Evolutionary conservation across 2,113 vertebrate species (phyloP).

Genomic region (Passer domesticus): DNA sequence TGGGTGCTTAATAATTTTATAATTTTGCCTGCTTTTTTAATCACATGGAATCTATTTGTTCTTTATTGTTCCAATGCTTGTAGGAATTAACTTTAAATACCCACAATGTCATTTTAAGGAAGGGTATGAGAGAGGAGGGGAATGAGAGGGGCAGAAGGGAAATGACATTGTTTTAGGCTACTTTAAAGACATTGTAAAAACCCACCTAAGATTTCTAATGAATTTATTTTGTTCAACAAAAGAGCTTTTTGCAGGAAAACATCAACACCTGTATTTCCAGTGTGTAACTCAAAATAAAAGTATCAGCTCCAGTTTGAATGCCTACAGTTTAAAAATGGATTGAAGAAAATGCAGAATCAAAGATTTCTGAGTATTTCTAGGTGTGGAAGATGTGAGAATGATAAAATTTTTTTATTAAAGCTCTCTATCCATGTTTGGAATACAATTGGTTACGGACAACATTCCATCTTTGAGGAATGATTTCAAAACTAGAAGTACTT

Average conservation of each 20-base stretch:
- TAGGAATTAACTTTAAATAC: neutral
- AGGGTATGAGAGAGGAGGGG: rapidly evolving
- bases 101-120: neutral
- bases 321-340: neutral
- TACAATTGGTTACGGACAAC: neutral
- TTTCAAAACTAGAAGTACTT: neutral
- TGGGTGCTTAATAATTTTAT: neutral
- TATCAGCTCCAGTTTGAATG: neutral
- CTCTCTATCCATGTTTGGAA: conserved; percentile 1
- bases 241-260: neutral
- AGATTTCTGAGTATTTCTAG: neutral
- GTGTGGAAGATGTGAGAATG: neutral
- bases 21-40: neutral
- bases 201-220: neutral
- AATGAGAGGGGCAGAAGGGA: neutral
- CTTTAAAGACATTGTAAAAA: neutral
- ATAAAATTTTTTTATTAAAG: neutral
- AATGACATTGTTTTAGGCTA: neutral
- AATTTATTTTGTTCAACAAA: neutral
- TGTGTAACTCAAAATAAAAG: neutral
- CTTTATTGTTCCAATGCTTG: neutral
- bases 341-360: neutral
- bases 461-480: conserved; percentile 31
- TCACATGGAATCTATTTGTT: neutral
- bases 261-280: neutral